Base-by-base conservation (phyloP, 1,140 invertebrate species). In the Caenorhabditis briggsae region DNA sequence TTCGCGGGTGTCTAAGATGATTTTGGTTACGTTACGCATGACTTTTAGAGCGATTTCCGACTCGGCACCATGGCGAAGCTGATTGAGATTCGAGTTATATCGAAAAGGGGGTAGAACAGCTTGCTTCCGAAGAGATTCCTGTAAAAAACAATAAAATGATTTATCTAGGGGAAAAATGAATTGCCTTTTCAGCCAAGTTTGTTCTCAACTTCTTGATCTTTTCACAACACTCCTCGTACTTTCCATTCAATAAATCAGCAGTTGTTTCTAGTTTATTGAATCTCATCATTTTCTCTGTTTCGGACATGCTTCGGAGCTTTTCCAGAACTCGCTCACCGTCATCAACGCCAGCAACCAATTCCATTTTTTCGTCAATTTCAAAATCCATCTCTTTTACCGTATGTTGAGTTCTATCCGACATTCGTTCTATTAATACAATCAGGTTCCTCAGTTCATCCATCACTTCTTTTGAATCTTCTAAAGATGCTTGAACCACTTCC, bases 351-450 rank as follows among this genome's bases (percentile, higher is more conserved):
- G 46, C 5, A 14, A 78, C 70, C 11, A 78, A 25, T 25, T 78
- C 70, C 43, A 78, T 50, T 9, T 78, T 78, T n/a, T 48, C 70
- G 11, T 78, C n/a, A 14, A 53, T 23, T 23, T 50, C 43, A n/a
- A 50, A 78, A 78, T 78, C 43, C 43, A 78, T 78, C 16, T 78
- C 70, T 50, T 78, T 78, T 12, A 78, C 70, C n/a, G 46, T 25
- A 23, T 50, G 70, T 16, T 78, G 43, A 12, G 46, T 78, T 50
- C 70, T 50, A 0, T 78, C 70, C 0, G 70, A 48, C 70, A 78
- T 78, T 50, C 46, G 18, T 23, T 50, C 46, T 0, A 78, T 50
- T 9, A n/a, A 2, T 1, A 25, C 3, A 8, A 78, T 53, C n/a
- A 78, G n/a, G 20, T 8, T 50, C 12, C 46, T n/a, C 5, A 78